Percentiles rank a stretch among this genome's conserved stretches.
Evolutionary conservation across 2,797 vertebrate genomes (phyloP).

Genomic region (Alosa sapidissima): DNA sequence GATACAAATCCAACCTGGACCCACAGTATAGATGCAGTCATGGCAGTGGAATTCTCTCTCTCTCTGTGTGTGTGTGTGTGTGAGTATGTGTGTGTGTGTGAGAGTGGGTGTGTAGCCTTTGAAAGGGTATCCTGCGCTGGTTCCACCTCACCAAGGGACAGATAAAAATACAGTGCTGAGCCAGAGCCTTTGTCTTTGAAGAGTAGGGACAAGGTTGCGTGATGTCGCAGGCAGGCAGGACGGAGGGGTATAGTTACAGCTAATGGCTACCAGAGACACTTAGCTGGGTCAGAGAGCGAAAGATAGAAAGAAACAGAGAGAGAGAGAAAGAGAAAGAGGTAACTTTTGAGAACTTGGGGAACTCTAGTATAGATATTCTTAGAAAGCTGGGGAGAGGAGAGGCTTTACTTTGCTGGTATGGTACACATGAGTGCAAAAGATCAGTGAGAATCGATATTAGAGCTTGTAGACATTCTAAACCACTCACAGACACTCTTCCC

Average conservation of each 20-base stretch:
- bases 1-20: conserved; percentile 24
- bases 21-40: conserved; percentile 51
- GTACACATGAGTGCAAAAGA: not conserved
- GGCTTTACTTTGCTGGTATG: not conserved
- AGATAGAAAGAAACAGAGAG: not conserved
- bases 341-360: not conserved
- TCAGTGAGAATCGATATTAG: not conserved
- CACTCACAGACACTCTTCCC: not conserved
- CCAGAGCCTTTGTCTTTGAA: conserved; percentile 1
- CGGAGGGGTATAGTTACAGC: conserved; percentile 68
- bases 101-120: conserved; percentile 58
- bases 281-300: conserved; percentile 11
- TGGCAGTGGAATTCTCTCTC: conserved; percentile 69
- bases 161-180: conserved; percentile 65
- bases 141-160: conserved; percentile 71
- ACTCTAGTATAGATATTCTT: not conserved
- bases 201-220: conserved; percentile 68
- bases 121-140: conserved; percentile 72
- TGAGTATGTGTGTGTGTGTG: not conserved
- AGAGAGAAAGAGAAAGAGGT: not conserved
- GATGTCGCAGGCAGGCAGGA: conserved; percentile 47
- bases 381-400: not conserved
- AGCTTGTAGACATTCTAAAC: not conserved
- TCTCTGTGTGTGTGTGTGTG: conserved; percentile 17
- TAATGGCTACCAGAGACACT: conserved; percentile 70